Percentiles rank a stretch among this genome's conserved stretches.
These are phyloP conservation scores for Heliconius erato DNA, from an alignment of 2,888 invertebrate genomes.

Conservation along the genomic window DNA sequence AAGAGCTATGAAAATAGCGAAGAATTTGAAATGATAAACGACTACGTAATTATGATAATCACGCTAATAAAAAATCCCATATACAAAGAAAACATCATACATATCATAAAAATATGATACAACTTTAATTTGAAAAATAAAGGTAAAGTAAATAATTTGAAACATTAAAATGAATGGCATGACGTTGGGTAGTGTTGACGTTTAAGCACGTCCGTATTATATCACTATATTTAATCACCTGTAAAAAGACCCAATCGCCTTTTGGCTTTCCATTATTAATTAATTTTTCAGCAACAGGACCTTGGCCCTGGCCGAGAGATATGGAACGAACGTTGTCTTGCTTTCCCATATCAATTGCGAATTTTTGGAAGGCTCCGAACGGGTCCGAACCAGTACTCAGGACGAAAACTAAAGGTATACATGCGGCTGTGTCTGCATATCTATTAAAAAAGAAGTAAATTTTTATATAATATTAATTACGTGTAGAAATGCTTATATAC, in stretches of 20 bases:
- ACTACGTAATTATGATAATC: no score
- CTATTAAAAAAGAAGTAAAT: constrained; percentile 69
- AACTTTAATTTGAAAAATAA: background rate
- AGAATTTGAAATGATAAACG: no score
- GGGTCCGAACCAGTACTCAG: constrained; percentile 96
- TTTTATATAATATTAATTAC: background rate
- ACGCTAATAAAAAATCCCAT: background rate
- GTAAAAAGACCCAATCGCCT: constrained; percentile 96
- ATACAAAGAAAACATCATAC: background rate
- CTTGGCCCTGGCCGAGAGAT: constrained; percentile 96
- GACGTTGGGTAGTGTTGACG: background rate
- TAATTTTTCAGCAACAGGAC: constrained; percentile 93
- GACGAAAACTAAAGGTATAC: constrained; percentile 93
- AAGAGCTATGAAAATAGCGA: background rate
- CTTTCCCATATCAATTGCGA: constrained; percentile 91
- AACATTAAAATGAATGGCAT: background rate
- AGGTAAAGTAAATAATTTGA: background rate
- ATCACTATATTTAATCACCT: constrained; percentile 79
- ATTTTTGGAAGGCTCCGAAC: constrained; percentile 92
- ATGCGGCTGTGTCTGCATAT: constrained; percentile 89
- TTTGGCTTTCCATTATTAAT: constrained; percentile 89
- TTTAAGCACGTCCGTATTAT: background rate
- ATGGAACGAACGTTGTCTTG: constrained; percentile 90
- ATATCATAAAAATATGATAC: background rate
- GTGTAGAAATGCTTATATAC: no score